phyloP scores from a whole-genome alignment of 2,888 invertebrate genomes.

The Himalopsyche anomala region DNA sequence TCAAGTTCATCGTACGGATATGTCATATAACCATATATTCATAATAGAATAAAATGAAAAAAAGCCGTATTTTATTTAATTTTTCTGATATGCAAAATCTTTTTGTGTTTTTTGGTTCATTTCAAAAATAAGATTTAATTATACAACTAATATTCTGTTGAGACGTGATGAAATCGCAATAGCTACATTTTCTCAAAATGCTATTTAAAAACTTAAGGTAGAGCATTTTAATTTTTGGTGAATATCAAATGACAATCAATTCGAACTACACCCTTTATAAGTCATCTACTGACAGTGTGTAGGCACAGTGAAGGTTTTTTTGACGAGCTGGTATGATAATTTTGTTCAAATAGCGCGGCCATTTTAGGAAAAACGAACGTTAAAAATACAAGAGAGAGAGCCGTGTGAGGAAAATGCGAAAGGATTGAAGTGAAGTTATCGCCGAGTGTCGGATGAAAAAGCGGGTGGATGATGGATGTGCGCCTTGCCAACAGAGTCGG shows the following conservation, averaged over 20 bases:
- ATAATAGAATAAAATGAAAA: too few relatives aligned
- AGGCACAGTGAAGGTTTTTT: slow-evolving; percentile 22
- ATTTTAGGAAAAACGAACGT: slow-evolving; percentile 50
- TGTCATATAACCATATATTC: too few relatives aligned
- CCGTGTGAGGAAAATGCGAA: slow-evolving; percentile 59
- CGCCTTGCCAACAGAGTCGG: slow-evolving; percentile 63
- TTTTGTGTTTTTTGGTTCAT: too few relatives aligned
- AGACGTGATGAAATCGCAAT: too few relatives aligned
- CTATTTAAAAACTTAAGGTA: too few relatives aligned
- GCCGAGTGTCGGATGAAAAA: slow-evolving; percentile 61
- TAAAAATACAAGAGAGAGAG: slow-evolving; percentile 49
- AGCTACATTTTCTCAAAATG: too few relatives aligned
- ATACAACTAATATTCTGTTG: too few relatives aligned
- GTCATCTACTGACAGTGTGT: slow-evolving; percentile 51
- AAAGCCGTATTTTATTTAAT: too few relatives aligned
- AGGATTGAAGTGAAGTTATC: slow-evolving; percentile 63
- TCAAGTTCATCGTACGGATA: too few relatives aligned
- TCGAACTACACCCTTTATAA: neutral
- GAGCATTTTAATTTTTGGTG: too few relatives aligned
- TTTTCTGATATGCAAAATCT: too few relatives aligned
- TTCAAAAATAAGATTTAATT: too few relatives aligned
- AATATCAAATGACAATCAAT: neutral
- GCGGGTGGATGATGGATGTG: slow-evolving; percentile 64
- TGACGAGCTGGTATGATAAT: slow-evolving; percentile 60
- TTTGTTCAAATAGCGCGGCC: slow-evolving; percentile 63